Percentiles rank a stretch among this genome's conserved stretches.
Evolutionary conservation across 2,888 invertebrate species (phyloP).

Genomic region (Phortica magna): DNA sequence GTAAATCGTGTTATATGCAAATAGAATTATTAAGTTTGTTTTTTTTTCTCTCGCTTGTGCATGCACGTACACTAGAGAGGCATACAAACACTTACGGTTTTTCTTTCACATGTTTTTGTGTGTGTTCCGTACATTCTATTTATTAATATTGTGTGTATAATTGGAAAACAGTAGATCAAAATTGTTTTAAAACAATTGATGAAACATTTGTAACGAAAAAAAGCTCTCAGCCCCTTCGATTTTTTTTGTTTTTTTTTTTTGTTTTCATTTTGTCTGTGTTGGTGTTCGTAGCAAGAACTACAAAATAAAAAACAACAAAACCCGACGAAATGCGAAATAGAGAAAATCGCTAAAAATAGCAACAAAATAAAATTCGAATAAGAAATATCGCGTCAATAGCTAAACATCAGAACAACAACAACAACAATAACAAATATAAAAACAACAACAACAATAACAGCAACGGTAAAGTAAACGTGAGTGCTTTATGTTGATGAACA

Average conservation of each 20-base stretch:
- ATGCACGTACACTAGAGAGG: not conserved
- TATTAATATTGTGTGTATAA: not conserved
- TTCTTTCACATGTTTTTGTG: not conserved
- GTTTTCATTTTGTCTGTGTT: too few relatives aligned
- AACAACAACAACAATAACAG: constrained; percentile 37
- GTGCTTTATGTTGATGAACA: constrained; percentile 57
- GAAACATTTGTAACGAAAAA: not conserved
- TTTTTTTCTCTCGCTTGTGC: not conserved
- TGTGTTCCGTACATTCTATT: not conserved
- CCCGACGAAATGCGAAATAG: constrained; percentile 41
- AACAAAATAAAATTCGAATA: constrained; percentile 49
- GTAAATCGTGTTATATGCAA: not conserved
- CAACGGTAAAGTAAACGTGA: constrained; percentile 39
- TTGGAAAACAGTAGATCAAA: not conserved
- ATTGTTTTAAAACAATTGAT: not conserved
- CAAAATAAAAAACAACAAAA: constrained; percentile 22
- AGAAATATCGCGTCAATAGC: constrained; percentile 35
- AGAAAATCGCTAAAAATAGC: constrained; percentile 68
- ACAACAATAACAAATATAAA: constrained; percentile 27
- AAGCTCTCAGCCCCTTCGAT: not conserved
- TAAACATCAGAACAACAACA: constrained; percentile 31
- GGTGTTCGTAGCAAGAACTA: not conserved
- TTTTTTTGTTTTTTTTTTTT: not conserved
- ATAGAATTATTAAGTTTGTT: not conserved
- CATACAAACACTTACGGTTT: not conserved